Conservation (phyloP, 1,140 invertebrate species). For the Lineus longissimus region DNA sequence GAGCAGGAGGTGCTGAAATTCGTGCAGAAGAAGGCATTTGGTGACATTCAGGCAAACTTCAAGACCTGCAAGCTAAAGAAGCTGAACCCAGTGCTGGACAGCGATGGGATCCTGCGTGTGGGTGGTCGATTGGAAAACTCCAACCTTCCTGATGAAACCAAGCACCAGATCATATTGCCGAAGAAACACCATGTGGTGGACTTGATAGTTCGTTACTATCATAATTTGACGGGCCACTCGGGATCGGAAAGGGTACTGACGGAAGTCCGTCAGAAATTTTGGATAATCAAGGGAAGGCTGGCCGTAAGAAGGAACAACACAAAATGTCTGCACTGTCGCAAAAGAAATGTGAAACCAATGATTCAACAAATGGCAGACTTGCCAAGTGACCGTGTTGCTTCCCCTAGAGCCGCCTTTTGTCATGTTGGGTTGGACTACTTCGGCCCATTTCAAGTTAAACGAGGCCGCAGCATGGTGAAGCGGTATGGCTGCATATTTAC, state of each 20-base stretch:
- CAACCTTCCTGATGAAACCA: too few species aligned
- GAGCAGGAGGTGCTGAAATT: not conserved
- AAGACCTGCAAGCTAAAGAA: not conserved
- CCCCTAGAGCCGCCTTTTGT: conserved; percentile 12
- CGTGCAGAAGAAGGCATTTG: conserved; percentile 5
- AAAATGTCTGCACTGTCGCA: not conserved
- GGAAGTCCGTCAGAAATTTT: conserved; percentile 4
- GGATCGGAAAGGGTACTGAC: conserved; percentile 6
- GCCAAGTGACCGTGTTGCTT: conserved; percentile 8
- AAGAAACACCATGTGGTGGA: conserved; percentile 7
- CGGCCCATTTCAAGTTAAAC: conserved; percentile 20
- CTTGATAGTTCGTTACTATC: conserved; percentile 7
- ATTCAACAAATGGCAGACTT: conserved; percentile 12
- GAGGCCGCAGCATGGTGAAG: conserved; percentile 13
- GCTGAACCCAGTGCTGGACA: conserved; percentile 14
- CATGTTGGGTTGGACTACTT: conserved; percentile 11
- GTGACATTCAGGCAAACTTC: not conserved
- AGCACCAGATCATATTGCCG: too few species aligned
- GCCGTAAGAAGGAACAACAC: not conserved
- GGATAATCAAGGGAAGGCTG: conserved; percentile 6
- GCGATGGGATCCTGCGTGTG: conserved; percentile 8
- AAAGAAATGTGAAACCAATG: not conserved
- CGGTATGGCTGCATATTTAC: conserved; percentile 18
- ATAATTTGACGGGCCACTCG: not conserved
- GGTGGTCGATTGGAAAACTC: conserved; percentile 10